Evolutionary conservation across 2,113 vertebrate genomes (phyloP), one percentile per base, ranked within the genome.

Genomic region (Regulus satrapa): DNA sequence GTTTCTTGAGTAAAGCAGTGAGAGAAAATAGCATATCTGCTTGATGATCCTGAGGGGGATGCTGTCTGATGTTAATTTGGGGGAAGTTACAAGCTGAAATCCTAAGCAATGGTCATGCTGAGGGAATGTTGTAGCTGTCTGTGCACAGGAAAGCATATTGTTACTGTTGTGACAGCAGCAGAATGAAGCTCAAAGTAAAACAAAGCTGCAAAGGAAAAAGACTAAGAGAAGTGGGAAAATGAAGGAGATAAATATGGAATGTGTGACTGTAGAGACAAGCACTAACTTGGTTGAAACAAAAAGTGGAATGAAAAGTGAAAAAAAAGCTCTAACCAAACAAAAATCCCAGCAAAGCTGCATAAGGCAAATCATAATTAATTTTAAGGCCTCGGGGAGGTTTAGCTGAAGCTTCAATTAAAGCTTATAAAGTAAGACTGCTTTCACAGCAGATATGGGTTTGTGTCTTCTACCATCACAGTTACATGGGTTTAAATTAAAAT

Each of bases 11-110:
- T 75, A 87, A 89, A 71, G 62, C 40, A 63, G n/a, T 43, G 46
- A 68, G 36, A 54, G 66, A 41, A 92, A 88, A 92, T 8, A 75
- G 10, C 40, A 54, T 83, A 82, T 64, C 20, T 77, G 25, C 6
- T 2, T 1, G 1, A 28, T 86, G 25, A 61, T 91, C 20, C 68
- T 89, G 48, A 54, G 62, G 41, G 32, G 34, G 41, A 69, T 92
- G 38, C 66, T 93, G 26, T 95, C 55, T 92, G 75, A 63, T 94
- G 91, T 54, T 92, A 93, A 93, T 84, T 74, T 91, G 72, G 55
- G 59, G 46, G 82, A 91, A 71, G 75, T 67, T 83, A 46, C 41
- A 80, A 67, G 40, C 92, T 90, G 94, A 88, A 95, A 77, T 90
- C 40, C 63, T 77, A 62, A 74, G 40, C 55, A 55, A 75, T 55